Evolutionary conservation across 2,888 invertebrate genomes (phyloP).

Genomic region (Drosophila pegasa): DNA sequence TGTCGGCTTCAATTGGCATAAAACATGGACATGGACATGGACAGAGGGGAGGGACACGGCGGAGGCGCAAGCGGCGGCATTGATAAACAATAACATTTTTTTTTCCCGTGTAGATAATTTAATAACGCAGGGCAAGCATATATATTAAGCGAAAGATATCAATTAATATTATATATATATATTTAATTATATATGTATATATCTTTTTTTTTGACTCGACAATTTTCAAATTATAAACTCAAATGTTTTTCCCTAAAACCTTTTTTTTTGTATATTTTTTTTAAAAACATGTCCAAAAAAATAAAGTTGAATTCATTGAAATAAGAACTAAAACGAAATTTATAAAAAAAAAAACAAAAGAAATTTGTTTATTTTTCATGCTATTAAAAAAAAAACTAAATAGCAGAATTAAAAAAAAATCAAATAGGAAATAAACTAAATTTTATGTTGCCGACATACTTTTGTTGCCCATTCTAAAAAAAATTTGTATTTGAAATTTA

Average conservation of each 20-base stretch:
- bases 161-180: slow-evolving; percentile 21
- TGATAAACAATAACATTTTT: slow-evolving; percentile 19
- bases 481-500: slow-evolving; percentile 37
- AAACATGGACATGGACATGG: neutral
- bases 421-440: too few relatives aligned
- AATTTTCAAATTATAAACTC: slow-evolving; percentile 18
- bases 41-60: slow-evolving; percentile 17
- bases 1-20: slow-evolving; percentile 35
- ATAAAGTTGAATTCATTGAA: slow-evolving; percentile 9
- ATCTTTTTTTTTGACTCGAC: slow-evolving; percentile 12
- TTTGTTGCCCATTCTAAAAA: neutral
- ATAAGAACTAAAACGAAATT: neutral
- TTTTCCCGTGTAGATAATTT: slow-evolving; percentile 33
- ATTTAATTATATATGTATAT: slow-evolving; percentile 5
- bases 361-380: too few relatives aligned
- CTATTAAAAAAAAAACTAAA: too few relatives aligned
- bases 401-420: too few relatives aligned
- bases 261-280: slow-evolving; percentile 3
- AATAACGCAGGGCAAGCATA: slow-evolving; percentile 33
- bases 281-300: neutral
- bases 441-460: slow-evolving; percentile 4
- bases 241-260: slow-evolving; percentile 4
- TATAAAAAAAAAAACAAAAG: too few relatives aligned
- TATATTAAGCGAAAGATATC: slow-evolving; percentile 29
- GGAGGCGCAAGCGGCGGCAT: slow-evolving; percentile 18